Conservation (phyloP, 2,888 invertebrate species). For the Crocallis elinguaria region DNA sequence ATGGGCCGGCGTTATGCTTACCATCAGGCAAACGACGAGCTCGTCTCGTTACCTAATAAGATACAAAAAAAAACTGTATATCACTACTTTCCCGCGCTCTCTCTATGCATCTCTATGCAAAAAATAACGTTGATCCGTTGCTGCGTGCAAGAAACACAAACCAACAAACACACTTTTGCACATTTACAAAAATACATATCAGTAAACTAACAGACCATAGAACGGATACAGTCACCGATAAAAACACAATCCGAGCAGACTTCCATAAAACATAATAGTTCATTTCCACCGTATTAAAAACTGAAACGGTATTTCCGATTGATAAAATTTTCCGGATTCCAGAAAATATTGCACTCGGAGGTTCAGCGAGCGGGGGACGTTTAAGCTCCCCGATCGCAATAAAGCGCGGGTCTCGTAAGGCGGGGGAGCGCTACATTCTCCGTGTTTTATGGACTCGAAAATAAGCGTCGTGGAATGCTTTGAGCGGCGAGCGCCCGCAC, state of each 20-base stretch:
- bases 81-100: no score
- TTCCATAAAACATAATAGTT: neutral
- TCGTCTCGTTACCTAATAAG: no score
- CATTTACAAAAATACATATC: no score
- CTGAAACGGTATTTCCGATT: slow-evolving; percentile 26
- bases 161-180: no score
- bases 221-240: no score
- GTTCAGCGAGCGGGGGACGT: slow-evolving; percentile 2
- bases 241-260: neutral
- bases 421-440: slow-evolving; percentile 49
- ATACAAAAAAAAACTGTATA: no score
- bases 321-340: slow-evolving; percentile 34
- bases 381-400: slow-evolving; percentile 43
- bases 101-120: no score
- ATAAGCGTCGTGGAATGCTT: slow-evolving; percentile 39
- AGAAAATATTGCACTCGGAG: slow-evolving; percentile 34
- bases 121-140: no score
- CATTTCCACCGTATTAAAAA: neutral
- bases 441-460: slow-evolving; percentile 54
- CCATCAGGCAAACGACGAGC: no score
- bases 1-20: no score
- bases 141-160: no score
- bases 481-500: slow-evolving; percentile 4
- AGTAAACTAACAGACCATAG: no score
- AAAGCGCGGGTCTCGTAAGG: slow-evolving; percentile 39